These are phyloP conservation scores for Cynopterus sphinx DNA, from an alignment of 2,797 vertebrate genomes.

Conservation along the genomic window DNA sequence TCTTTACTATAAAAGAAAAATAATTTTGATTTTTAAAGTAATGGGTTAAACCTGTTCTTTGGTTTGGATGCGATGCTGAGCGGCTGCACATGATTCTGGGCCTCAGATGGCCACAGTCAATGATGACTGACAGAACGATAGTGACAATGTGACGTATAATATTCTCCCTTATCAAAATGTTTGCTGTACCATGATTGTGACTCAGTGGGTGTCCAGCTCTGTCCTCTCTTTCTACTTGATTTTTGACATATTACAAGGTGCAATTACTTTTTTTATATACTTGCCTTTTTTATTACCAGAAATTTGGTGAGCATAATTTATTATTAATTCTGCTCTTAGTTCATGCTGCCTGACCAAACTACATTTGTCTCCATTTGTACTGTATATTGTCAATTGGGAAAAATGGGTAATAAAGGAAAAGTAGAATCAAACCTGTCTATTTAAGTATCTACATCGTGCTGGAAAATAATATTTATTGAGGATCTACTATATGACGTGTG, in stretches of 20 bases:
- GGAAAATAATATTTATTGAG: background rate
- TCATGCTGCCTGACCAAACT: conserved; percentile 69
- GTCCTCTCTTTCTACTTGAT: conserved; percentile 69
- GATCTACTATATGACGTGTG: rapidly evolving
- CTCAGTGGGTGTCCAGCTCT: conserved; percentile 80
- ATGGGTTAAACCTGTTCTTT: conserved; percentile 62
- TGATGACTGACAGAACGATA: conserved; percentile 83
- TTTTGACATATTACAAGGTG: conserved; percentile 81
- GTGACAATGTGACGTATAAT: conserved; percentile 79
- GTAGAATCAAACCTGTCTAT: background rate
- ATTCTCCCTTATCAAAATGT: conserved; percentile 74
- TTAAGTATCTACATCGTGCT: background rate
- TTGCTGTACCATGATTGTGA: conserved; percentile 80
- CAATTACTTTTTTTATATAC: conserved; percentile 79
- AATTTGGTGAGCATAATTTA: conserved; percentile 77
- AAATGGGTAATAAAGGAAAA: conserved; percentile 17
- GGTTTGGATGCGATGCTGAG: conserved; percentile 61
- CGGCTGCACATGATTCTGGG: conserved; percentile 80
- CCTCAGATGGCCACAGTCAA: conserved; percentile 81
- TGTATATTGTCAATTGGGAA: conserved; percentile 64
- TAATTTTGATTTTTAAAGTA: conserved; percentile 49
- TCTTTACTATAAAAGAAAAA: background rate
- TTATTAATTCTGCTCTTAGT: conserved; percentile 68
- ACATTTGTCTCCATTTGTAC: conserved; percentile 65
- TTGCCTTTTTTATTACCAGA: conserved; percentile 78